Percentiles rank a stretch among this genome's conserved stretches.
Conservation (phyloP, 2,797 vertebrate genomes). For the Scleropages formosus region DNA sequence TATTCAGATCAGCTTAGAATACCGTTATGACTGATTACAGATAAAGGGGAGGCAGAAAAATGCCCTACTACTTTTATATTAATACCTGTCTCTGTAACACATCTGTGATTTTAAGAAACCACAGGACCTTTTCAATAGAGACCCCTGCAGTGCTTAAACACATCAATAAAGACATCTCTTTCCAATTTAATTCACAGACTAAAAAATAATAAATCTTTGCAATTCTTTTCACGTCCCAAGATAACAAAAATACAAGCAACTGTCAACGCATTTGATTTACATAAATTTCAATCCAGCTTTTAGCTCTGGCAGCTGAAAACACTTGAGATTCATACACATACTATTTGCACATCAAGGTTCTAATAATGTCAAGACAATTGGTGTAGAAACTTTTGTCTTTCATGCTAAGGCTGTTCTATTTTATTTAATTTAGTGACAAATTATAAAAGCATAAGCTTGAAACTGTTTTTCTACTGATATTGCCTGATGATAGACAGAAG, state of each 20-base stretch:
- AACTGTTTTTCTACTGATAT: constrained; percentile 15
- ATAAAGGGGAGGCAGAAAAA: not conserved
- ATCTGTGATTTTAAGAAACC: not conserved
- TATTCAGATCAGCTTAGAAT: not conserved
- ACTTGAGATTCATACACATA: constrained; percentile 56
- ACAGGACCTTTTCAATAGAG: not conserved
- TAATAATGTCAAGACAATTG: constrained; percentile 59
- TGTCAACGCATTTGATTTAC: constrained; percentile 69
- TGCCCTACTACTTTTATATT: not conserved
- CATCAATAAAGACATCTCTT: constrained; percentile 66
- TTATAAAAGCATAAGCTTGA: constrained; percentile 27
- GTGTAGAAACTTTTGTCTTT: constrained; percentile 54
- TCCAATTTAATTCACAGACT: constrained; percentile 65
- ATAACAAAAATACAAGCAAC: constrained; percentile 58
- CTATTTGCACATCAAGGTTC: constrained; percentile 72
- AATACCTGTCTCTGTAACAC: not conserved
- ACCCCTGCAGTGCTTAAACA: not conserved
- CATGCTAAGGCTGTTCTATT: constrained; percentile 37
- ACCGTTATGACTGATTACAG: not conserved
- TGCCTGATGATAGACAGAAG: constrained; percentile 19
- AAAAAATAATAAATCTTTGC: constrained; percentile 58
- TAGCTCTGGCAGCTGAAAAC: constrained; percentile 63
- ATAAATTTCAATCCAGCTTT: constrained; percentile 67
- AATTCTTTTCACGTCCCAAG: constrained; percentile 65
- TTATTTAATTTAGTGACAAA: constrained; percentile 29